These are phyloP conservation scores for Cyrtorhinus lividipennis DNA, from an alignment of 1,140 invertebrate species.

Conservation along the genomic window DNA sequence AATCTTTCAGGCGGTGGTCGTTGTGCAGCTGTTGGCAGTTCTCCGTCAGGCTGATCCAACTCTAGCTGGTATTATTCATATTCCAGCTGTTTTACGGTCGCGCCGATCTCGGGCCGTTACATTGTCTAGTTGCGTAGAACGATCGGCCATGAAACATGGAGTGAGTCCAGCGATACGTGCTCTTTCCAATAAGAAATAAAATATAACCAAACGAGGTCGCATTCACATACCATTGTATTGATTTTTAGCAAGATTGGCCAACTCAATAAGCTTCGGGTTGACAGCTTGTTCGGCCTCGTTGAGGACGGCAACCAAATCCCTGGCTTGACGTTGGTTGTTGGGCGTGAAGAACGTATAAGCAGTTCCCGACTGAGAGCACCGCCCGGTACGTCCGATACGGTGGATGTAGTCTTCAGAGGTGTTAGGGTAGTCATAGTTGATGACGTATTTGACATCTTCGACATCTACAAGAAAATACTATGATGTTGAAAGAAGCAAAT, in stretches of 20 bases:
- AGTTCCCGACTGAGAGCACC: slow-evolving; percentile 88
- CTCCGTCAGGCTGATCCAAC: too few species aligned
- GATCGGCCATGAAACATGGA: too few species aligned
- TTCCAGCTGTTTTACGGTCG: too few species aligned
- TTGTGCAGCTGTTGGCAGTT: too few species aligned
- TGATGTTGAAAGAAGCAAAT: background rate
- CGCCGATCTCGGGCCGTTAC: too few species aligned
- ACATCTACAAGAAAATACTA: slow-evolving; percentile 88
- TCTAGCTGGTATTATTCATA: too few species aligned
- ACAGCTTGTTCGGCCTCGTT: slow-evolving; percentile 91
- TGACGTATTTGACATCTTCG: slow-evolving; percentile 98
- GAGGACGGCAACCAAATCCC: slow-evolving; percentile 79
- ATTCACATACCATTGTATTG: slow-evolving; percentile 23
- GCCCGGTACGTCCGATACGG: slow-evolving; percentile 93
- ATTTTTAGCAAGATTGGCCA: slow-evolving; percentile 32
- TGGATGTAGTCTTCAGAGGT: slow-evolving; percentile 99
- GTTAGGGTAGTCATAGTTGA: slow-evolving; percentile 99
- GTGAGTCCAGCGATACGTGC: too few species aligned
- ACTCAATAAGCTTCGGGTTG: slow-evolving; percentile 51
- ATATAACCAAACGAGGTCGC: too few species aligned
- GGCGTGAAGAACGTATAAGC: slow-evolving; percentile 98
- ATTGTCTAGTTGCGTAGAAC: too few species aligned
- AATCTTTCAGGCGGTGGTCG: too few species aligned
- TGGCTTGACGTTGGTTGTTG: slow-evolving; percentile 80
- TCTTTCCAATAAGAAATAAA: too few species aligned